Conservation (phyloP, 2,888 invertebrate genomes). For the Orthosia gracilis region DNA sequence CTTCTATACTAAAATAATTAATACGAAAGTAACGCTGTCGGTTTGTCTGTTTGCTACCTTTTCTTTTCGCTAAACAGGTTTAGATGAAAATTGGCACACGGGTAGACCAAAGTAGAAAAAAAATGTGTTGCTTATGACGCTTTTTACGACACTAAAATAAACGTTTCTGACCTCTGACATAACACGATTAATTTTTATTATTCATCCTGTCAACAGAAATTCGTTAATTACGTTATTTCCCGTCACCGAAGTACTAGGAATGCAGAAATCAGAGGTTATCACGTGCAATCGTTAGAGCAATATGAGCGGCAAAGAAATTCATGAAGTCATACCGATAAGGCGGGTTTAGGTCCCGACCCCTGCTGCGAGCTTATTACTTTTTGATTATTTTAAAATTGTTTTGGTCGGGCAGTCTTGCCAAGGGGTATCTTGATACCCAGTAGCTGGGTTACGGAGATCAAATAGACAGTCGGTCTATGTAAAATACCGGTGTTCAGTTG, state of each 20-base stretch:
- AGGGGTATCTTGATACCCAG: neutral
- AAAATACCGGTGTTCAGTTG: neutral
- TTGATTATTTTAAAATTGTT: constrained; percentile 35
- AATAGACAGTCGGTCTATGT: neutral
- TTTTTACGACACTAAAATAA: constrained; percentile 13
- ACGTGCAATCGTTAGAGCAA: constrained; percentile 40
- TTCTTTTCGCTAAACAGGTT: too few relatives aligned
- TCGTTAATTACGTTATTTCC: constrained; percentile 44
- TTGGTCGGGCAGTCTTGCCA: neutral
- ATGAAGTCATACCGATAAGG: constrained; percentile 74
- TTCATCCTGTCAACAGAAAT: constrained; percentile 32
- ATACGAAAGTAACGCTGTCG: too few relatives aligned
- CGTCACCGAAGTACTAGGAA: constrained; percentile 53
- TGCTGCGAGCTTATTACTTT: constrained; percentile 47
- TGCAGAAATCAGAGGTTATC: constrained; percentile 80
- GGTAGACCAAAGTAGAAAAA: neutral
- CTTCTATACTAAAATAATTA: too few relatives aligned
- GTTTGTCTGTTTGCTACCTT: too few relatives aligned
- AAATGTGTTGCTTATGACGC: neutral
- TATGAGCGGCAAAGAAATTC: constrained; percentile 77
- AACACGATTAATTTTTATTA: constrained; percentile 33
- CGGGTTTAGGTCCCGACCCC: constrained; percentile 60
- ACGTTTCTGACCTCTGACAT: constrained; percentile 23
- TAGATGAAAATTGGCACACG: too few relatives aligned
- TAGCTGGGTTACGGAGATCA: neutral